These are phyloP conservation scores for Oophaga sylvatica DNA, from an alignment of 2,797 vertebrate genomes.

Conservation along the genomic window DNA sequence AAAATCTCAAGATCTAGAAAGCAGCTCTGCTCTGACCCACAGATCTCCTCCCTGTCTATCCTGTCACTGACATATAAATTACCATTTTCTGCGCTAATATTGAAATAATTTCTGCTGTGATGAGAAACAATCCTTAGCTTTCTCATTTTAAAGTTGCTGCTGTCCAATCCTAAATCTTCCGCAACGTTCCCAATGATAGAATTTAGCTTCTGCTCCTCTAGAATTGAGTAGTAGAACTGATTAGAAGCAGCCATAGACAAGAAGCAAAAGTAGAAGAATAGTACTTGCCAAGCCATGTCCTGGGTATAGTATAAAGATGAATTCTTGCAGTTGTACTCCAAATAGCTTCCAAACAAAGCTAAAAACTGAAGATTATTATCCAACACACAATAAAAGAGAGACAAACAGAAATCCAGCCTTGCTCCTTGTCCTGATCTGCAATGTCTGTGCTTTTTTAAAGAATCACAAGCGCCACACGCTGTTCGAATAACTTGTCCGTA, in stretches of 20 bases:
- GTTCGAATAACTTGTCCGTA: not conserved
- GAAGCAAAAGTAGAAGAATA: conserved; percentile 58
- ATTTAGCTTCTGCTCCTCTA: conserved; percentile 62
- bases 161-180: conserved; percentile 64
- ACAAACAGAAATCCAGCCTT: not conserved
- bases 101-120: conserved; percentile 66
- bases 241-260: conserved; percentile 40
- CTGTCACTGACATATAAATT: conserved; percentile 60
- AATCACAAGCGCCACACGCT: not conserved
- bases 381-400: not conserved
- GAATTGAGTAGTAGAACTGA: conserved; percentile 45
- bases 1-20: conserved; percentile 66
- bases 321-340: not conserved
- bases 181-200: conserved; percentile 65
- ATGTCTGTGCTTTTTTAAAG: not conserved
- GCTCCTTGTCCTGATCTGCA: conserved; percentile 20
- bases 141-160: conserved; percentile 41
- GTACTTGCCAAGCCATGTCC: conserved; percentile 36
- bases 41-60: conserved; percentile 67
- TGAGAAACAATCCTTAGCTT: conserved; percentile 65
- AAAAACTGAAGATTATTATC: not conserved
- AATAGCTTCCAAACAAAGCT: not conserved
- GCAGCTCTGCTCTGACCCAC: conserved; percentile 60
- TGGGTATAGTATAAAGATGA: not conserved
- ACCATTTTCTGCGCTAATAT: conserved; percentile 58